Percentiles rank a stretch among this genome's conserved stretches.
phyloP scores from a whole-genome alignment of 2,113 vertebrate species.

The Gorsachius goisagi region DNA sequence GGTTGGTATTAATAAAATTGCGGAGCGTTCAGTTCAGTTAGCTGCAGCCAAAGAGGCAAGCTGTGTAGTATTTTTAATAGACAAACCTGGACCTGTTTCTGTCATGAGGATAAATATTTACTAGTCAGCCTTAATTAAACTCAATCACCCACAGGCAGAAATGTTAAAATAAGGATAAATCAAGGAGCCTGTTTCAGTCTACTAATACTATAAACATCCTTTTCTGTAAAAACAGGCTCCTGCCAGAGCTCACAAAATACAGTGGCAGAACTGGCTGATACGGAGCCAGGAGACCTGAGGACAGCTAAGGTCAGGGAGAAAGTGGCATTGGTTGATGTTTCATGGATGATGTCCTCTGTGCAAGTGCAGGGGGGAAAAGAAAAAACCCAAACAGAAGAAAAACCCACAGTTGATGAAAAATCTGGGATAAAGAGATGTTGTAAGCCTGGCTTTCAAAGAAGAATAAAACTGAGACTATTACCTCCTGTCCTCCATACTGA shows the following conservation, averaged over 20 bases:
- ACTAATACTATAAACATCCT: conserved; percentile 6
- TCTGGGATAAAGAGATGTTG: background rate
- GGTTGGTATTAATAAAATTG: background rate
- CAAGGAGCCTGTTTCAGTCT: background rate
- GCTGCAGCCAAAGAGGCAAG: background rate
- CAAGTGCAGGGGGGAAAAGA: background rate
- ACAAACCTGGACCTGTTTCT: conserved; percentile 59
- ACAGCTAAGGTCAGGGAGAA: background rate
- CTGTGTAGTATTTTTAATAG: conserved; percentile 34
- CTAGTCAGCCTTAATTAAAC: conserved; percentile 60
- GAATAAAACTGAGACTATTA: background rate
- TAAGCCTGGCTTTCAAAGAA: background rate
- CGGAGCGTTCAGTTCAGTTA: background rate
- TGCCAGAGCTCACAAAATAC: background rate
- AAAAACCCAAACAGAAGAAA: background rate
- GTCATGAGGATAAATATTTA: conserved; percentile 72
- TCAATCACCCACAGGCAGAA: conserved; percentile 55
- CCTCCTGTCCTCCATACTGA: background rate
- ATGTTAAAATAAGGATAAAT: conserved; percentile 47
- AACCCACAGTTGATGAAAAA: background rate
- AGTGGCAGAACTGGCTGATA: background rate
- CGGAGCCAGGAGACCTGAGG: background rate
- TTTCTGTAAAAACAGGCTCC: background rate
- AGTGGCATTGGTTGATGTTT: background rate
- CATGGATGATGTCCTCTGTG: background rate